Conservation (phyloP, 2,888 invertebrate genomes). For the Drosophila ezoana region DNA sequence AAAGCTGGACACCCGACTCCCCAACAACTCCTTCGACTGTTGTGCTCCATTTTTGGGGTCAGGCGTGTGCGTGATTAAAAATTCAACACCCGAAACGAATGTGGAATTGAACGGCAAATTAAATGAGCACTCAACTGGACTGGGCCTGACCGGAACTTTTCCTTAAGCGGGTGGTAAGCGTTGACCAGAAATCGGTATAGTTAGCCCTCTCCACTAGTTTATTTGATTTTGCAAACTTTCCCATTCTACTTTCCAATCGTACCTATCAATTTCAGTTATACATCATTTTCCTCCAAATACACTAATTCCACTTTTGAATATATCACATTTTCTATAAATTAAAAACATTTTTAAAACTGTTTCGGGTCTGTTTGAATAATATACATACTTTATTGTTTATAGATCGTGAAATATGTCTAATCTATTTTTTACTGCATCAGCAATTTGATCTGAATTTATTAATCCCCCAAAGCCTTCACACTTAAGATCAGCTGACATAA, state of each 20-base stretch:
- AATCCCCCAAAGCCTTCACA: too few species aligned
- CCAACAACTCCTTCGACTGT: background rate
- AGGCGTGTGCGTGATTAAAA: constrained; percentile 81
- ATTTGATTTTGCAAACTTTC: background rate
- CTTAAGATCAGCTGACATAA: too few species aligned
- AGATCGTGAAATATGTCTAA: too few species aligned
- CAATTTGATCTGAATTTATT: too few species aligned
- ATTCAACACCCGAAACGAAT: constrained; percentile 82
- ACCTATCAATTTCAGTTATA: background rate
- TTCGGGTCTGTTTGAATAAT: too few species aligned
- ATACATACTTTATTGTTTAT: too few species aligned
- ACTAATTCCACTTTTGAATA: background rate
- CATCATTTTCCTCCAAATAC: background rate
- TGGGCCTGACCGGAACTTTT: constrained; percentile 1
- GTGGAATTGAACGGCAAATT: constrained; percentile 82
- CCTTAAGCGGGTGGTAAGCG: background rate
- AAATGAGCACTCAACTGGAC: constrained; percentile 70
- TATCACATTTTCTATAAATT: too few species aligned
- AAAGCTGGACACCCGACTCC: constrained; percentile 13
- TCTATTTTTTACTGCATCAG: too few species aligned
- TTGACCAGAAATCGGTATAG: too few species aligned
- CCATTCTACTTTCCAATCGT: background rate
- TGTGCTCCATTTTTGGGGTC: constrained; percentile 49
- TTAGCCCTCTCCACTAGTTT: background rate
- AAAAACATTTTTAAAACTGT: too few species aligned